Evolutionary conservation across 2,113 vertebrate species (phyloP), one percentile per base, ranked within the genome.

Genomic region (Sturnira hondurensis): DNA sequence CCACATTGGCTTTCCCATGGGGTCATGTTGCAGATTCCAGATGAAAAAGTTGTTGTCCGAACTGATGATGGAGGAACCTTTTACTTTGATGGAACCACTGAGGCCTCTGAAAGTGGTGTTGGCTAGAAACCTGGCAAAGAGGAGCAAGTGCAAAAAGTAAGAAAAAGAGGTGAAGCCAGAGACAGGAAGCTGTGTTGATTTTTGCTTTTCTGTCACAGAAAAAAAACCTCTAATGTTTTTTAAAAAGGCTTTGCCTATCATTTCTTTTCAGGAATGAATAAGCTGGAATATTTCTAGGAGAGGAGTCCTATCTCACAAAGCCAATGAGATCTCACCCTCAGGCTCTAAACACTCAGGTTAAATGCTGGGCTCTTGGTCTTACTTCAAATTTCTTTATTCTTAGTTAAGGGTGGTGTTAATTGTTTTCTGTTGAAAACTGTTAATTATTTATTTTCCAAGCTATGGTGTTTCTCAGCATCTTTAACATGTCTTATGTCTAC

Each of bases 11-110:
- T 99, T 99, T 63, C 99, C 99, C 0, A 99, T 94, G 56, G 99
- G 99, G 9, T 99, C 99, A 0, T 99, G 99, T 96, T 99, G 99
- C 76, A 99, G 98, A 97, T 99, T 99, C 99, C 99, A 99, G 67
- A 99, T 99, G 91, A 99, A 99, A 97, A 99, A 99, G 58, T 99
- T 99, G 97, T 99, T 99, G 96, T 99, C 99, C 88, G 99, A 99
- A 92, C 99, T 99, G 95, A 99, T 86, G 78, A 99, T 97, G 36
- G 99, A 99, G n/a, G 98, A 98, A 0, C 98, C 98, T 96, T 99
- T 99, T 84, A 99, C 99, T 94, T 96, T 99, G 97, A 99, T 99
- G 81, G 98, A 98, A 26, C 99, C 99, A 47, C 99, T 99, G 95
- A 99, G 98, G 68, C 99, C 99, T 3, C 99, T 98, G 98, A 99